Evolutionary conservation across 2,888 invertebrate genomes (phyloP), one percentile per base, ranked within the genome.

Genomic region (Rhagophthalmus giganteus): DNA sequence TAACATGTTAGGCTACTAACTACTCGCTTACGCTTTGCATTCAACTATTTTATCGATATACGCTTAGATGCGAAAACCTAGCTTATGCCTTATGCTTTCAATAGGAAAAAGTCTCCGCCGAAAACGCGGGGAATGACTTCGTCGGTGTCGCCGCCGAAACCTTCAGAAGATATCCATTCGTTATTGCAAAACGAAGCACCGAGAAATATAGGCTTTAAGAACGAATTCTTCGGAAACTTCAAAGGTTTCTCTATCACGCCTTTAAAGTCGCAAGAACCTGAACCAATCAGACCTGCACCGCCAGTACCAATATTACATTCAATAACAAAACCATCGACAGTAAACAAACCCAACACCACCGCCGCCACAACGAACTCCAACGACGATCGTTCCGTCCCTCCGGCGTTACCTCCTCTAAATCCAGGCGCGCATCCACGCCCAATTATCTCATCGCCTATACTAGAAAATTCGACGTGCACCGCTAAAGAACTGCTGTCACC

Each of bases 161-260:
- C 81, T 63, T 82, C 84, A 3, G 87, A 87, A 62, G 87, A 86
- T 62, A 86, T 85, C 70, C 86, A 86, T 9, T 86, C 86, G 3
- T 72, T 87, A 0, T 74, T 87, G 0, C 78, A 68, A 31, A 68
- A 70, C 38, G 70, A 72, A 6, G 53, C 67, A 9, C 54, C 66
- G 4, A 62, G 61, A 38, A 48, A 58, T 1, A 50, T 57, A n/a
- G 61, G 64, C 3, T 56, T 69, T 8, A 62, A 67, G 32, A 77
- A 75, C 51, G 85, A 86, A 64, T 85, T 92, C 75, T 90, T 90
- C 71, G 92, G 92, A 1, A 88, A 90, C 65, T 91, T 90, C 76
- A 90, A 89, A 74, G 92, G 92, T 1, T 93, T 92, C 73, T 86
- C 87, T 0, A 78, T 93, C 31, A 80, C 84, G 0, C 88, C 88